Conservation (phyloP, 2,113 vertebrate species). For the Nymphicus hollandicus region DNA sequence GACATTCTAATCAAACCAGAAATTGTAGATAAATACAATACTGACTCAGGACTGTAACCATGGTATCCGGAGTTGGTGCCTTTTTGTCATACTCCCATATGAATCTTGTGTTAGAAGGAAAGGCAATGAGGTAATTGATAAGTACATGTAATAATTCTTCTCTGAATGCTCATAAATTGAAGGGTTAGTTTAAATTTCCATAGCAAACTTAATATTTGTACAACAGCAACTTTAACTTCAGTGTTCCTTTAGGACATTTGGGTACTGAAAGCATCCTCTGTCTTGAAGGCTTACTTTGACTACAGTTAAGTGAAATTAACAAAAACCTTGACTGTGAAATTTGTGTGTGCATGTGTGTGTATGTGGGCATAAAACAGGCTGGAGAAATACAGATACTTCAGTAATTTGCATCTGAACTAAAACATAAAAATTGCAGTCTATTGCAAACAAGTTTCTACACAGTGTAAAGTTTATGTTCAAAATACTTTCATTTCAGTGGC, state of each 20-base stretch:
- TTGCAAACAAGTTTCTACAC: neutral
- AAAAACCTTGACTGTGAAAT: neutral
- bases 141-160: neutral
- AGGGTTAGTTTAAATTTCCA: neutral
- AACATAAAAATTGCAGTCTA: neutral
- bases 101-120: neutral
- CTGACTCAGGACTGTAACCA: neutral
- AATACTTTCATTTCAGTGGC: neutral
- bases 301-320: neutral
- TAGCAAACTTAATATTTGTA: neutral
- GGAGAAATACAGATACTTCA: neutral
- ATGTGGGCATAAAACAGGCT: neutral
- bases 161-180: neutral
- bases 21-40: neutral
- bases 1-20: neutral
- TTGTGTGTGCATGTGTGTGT: neutral
- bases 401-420: neutral
- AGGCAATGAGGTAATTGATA: neutral
- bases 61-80: neutral
- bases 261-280: neutral
- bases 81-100: neutral
- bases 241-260: neutral
- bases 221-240: neutral
- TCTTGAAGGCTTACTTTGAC: neutral
- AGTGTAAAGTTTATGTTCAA: neutral